Percentiles rank a stretch among this genome's conserved stretches.
phyloP scores from a whole-genome alignment of 2,113 vertebrate genomes.

The Orthonyx spaldingii region DNA sequence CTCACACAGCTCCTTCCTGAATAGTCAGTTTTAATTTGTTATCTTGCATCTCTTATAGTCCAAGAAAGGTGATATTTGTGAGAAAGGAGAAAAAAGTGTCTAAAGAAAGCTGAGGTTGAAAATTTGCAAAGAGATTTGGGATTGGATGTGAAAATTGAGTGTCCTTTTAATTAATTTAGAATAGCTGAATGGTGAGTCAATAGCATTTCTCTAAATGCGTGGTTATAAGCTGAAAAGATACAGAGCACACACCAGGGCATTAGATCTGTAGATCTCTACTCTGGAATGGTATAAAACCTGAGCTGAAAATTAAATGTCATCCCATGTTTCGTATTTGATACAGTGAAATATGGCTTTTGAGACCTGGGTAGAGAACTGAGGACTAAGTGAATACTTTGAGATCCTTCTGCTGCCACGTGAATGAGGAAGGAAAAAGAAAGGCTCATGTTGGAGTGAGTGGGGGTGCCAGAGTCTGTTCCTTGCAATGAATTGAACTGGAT shows the following conservation, averaged over 20 bases:
- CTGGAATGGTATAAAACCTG: constrained; percentile 24
- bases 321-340: constrained; percentile 47
- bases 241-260: not conserved
- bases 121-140: constrained; percentile 47
- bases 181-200: not conserved
- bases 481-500: constrained; percentile 5
- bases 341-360: constrained; percentile 55
- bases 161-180: constrained; percentile 50
- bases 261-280: not conserved
- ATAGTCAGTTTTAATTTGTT: constrained; percentile 15
- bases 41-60: not conserved
- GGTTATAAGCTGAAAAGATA: not conserved
- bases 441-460: not conserved
- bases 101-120: not conserved
- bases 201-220: not conserved
- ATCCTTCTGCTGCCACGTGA: not conserved
- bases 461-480: not conserved
- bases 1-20: not conserved
- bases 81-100: not conserved
- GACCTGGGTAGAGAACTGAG: not conserved
- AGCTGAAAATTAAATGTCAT: constrained; percentile 66
- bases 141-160: constrained; percentile 38
- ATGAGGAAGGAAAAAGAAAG: not conserved
- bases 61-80: not conserved
- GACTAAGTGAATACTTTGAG: constrained; percentile 8